Evolutionary conservation across 2,888 invertebrate genomes (phyloP).

Genomic region (Sphecodes monilicornis): DNA sequence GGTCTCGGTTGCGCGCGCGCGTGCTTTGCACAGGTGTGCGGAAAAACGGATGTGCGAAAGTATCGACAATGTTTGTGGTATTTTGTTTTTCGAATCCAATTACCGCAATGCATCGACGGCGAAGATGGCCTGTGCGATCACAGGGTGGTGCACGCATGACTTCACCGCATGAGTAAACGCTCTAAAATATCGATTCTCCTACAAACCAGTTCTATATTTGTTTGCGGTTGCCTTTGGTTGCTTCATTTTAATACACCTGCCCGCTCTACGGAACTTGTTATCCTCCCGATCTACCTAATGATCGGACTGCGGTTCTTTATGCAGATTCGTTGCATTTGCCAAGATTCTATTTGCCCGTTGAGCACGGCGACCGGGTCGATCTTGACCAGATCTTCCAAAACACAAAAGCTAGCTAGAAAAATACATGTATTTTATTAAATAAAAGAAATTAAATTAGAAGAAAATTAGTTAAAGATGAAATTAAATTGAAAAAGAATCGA

Average conservation of each 20-base stretch:
- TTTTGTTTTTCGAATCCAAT: background rate
- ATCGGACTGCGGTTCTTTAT: slow-evolving; percentile 10
- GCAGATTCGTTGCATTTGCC: background rate
- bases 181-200: slow-evolving; percentile 37
- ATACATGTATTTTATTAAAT: no score
- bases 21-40: background rate
- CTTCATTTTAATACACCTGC: background rate
- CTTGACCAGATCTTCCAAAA: background rate
- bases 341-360: background rate
- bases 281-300: background rate
- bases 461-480: no score
- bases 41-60: slow-evolving; percentile 11
- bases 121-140: background rate
- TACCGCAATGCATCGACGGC: background rate
- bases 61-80: slow-evolving; percentile 38
- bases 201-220: slow-evolving; percentile 31
- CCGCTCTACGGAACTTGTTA: background rate
- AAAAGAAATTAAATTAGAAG: no score
- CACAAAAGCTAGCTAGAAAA: no score
- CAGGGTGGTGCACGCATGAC: slow-evolving; percentile 19
- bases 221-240: slow-evolving; percentile 8
- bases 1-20: background rate
- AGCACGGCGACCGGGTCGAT: background rate
- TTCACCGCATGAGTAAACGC: slow-evolving; percentile 38
- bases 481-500: background rate